These are phyloP conservation scores for Sebastes oblongus DNA, from an alignment of 2,797 vertebrate species.

Conservation along the genomic window DNA sequence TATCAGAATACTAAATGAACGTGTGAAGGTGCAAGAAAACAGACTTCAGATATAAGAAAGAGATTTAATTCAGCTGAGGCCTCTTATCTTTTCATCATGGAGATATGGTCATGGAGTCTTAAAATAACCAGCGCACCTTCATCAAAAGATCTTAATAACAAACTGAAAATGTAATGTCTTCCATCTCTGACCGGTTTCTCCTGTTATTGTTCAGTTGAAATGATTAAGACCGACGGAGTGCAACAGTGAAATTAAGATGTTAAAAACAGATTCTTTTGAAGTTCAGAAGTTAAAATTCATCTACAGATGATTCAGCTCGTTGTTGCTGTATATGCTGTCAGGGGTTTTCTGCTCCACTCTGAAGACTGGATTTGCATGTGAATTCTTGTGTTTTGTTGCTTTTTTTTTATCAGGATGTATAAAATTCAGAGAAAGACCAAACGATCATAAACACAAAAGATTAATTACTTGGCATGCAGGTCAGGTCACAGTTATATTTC, in stretches of 20 bases:
- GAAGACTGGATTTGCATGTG: slow-evolving; percentile 23
- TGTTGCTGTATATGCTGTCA: slow-evolving; percentile 14
- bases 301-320: slow-evolving; percentile 22
- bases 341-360: background rate
- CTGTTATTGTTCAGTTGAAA: slow-evolving; percentile 16
- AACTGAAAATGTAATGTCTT: background rate
- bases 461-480: slow-evolving; percentile 14
- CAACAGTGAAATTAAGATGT: slow-evolving; percentile 30
- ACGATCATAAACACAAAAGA: background rate
- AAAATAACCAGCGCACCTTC: background rate
- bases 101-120: background rate
- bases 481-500: background rate
- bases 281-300: slow-evolving; percentile 22
- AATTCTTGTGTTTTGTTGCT: background rate
- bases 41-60: background rate
- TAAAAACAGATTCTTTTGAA: slow-evolving; percentile 24
- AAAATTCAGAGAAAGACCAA: background rate
- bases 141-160: slow-evolving; percentile 5
- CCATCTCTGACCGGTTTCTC: background rate
- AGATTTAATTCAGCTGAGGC: slow-evolving; percentile 10
- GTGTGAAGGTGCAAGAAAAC: background rate
- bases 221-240: background rate
- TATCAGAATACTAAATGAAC: background rate
- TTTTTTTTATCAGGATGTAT: background rate
- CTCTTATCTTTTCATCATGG: background rate